These are phyloP conservation scores for Aphelinus certus DNA, from an alignment of 1,140 invertebrate genomes.

Conservation along the genomic window DNA sequence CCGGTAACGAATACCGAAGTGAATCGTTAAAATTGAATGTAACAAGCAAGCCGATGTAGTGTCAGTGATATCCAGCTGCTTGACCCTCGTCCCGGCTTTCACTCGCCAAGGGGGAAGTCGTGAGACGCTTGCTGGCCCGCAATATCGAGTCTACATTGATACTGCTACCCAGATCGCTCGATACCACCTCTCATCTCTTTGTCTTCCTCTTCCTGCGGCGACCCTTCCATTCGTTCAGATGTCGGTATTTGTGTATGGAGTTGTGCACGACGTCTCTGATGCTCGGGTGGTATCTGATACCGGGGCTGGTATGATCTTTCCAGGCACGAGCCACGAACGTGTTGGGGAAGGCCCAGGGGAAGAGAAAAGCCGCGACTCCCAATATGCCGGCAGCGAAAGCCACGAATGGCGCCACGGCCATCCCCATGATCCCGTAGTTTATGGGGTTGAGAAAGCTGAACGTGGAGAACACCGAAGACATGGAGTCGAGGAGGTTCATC, in stretches of 20 bases:
- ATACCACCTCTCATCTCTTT: conserved; percentile 16
- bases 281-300: conserved; percentile 42
- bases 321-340: conserved; percentile 50
- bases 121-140: neutral
- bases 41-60: no score
- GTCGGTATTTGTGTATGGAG: conserved; percentile 52
- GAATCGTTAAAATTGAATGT: no score
- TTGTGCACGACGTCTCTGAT: conserved; percentile 52
- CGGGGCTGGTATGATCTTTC: conserved; percentile 12
- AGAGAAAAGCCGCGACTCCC: conserved; percentile 56
- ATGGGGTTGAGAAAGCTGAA: conserved; percentile 60
- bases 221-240: conserved; percentile 56
- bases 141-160: no score
- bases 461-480: conserved; percentile 54
- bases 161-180: neutral
- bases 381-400: conserved; percentile 60
- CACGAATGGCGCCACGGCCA: conserved; percentile 59
- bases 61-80: no score
- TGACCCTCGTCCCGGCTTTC: no score
- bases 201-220: conserved; percentile 56
- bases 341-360: conserved; percentile 59
- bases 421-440: conserved; percentile 59
- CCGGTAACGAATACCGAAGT: no score
- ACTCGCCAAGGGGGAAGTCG: neutral
- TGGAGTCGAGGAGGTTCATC: conserved; percentile 50